Base-by-base conservation (phyloP, 2,888 invertebrate species). In the Pollenia griseotomentosa region DNA sequence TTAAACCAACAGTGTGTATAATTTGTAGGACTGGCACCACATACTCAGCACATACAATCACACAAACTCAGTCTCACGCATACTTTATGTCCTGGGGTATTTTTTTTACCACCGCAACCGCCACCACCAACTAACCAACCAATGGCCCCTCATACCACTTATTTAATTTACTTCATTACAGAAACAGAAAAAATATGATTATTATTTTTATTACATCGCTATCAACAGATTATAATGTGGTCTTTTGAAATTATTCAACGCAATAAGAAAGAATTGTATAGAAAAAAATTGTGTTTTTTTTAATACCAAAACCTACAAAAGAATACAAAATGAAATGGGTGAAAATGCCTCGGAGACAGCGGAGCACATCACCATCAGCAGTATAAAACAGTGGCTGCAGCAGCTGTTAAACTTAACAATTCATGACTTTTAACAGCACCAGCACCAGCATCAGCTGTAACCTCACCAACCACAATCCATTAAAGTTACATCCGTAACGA, bases 361-460 rank as follows among this genome's bases (percentile, higher is more conserved):
- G 16, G 12, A 59, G 4, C 4, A 23, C 33, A 68, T 16, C 55
- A 55, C 53, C 19, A 40, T 19, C 33, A 66, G 14, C 42, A 68
- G 2, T 12, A 73, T 33, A 4, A 33, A 33, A 1, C 33, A 33
- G 33, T 33, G 33, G 33, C 6, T 0, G 78, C 33, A 66, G 73
- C 84, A 84, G 78, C 78, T 84, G 84, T 74, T 84, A 53, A 61
- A 46, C 14, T 84, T 66, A 73, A 51, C 59, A 79, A 79, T 84
- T 74, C 74, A 84, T 79, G 79, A 73, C 68, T 79, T 79, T 79
- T 48, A 74, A 79, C 79, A 74, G 84, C 78, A 87, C 78, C 79
- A 74, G 84, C 78, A 87, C 78, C 87, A 87, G 83, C 78, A 87
- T 81, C 87, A 87, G 83, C 68, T 87, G 84, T 68, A 78, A 84